Conservation (phyloP, 2,888 invertebrate genomes). For the Notocelia uddmanniana region DNA sequence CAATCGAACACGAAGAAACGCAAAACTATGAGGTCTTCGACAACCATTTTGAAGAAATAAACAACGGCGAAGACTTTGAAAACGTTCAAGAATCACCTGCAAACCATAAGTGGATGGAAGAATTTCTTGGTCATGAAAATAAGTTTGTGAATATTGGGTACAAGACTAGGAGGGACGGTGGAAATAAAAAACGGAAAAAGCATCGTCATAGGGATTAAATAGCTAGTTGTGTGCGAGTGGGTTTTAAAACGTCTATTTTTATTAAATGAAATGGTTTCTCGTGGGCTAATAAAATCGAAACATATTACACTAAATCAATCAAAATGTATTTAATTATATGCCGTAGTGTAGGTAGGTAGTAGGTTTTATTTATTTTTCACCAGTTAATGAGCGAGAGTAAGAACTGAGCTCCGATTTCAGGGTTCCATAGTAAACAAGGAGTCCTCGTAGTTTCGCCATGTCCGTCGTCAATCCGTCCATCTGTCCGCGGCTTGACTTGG, state of each 20-base stretch:
- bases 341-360: background rate
- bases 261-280: background rate
- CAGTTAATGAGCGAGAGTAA: background rate
- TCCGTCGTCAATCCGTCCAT: too few relatives aligned
- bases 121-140: constrained; percentile 51
- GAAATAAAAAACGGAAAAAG: constrained; percentile 26
- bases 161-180: constrained; percentile 31
- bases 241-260: background rate
- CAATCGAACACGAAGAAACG: constrained; percentile 51
- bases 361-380: background rate
- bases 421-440: too few relatives aligned
- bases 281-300: background rate
- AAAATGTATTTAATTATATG: background rate
- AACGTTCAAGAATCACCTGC: constrained; percentile 55
- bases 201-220: constrained; percentile 11
- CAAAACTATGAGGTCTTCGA: constrained; percentile 50
- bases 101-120: constrained; percentile 54
- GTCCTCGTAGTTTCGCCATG: too few relatives aligned
- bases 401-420: too few relatives aligned
- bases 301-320: background rate
- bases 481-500: too few relatives aligned
- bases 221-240: background rate
- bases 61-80: constrained; percentile 51
- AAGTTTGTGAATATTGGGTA: constrained; percentile 32
- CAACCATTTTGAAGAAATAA: constrained; percentile 30